These are phyloP conservation scores for Mesorhabditis belari DNA, from an alignment of 2,888 invertebrate genomes.

Conservation along the genomic window DNA sequence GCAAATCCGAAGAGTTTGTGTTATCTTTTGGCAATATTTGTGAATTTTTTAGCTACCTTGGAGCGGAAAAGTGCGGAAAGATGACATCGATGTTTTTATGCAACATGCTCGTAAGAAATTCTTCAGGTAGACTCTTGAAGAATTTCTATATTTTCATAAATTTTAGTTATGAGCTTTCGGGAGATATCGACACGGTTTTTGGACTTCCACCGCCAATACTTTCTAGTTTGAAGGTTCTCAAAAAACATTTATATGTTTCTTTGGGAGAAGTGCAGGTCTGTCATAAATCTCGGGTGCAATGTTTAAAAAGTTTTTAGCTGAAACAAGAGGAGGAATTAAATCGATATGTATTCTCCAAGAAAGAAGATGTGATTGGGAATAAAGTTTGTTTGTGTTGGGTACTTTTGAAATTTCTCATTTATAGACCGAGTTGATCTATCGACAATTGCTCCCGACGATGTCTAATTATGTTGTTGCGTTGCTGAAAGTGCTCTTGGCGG, in stretches of 20 bases:
- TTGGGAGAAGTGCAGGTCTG: constrained; percentile 44
- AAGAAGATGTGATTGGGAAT: constrained; percentile 58
- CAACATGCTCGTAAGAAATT: constrained; percentile 13
- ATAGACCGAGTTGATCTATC: constrained; percentile 40
- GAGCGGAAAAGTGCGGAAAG: constrained; percentile 34
- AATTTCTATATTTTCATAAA: constrained; percentile 54
- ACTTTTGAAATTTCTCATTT: constrained; percentile 9
- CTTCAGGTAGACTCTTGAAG: not conserved
- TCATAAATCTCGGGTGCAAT: not conserved
- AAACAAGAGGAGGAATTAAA: constrained; percentile 43
- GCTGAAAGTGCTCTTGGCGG: constrained; percentile 88
- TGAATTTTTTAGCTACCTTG: constrained; percentile 21
- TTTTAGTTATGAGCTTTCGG: constrained; percentile 80
- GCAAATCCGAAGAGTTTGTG: not conserved
- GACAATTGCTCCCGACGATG: constrained; percentile 83
- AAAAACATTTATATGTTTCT: constrained; percentile 50
- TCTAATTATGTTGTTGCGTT: constrained; percentile 82
- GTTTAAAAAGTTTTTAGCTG: constrained; percentile 22
- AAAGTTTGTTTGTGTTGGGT: not conserved
- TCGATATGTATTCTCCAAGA: constrained; percentile 56
- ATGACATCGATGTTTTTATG: constrained; percentile 43
- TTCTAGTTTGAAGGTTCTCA: constrained; percentile 68
- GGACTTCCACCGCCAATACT: constrained; percentile 93
- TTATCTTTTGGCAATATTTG: not conserved
- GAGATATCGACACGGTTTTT: constrained; percentile 78